Conservation (phyloP, 1,140 invertebrate genomes). For the Drosophila takahashii region DNA sequence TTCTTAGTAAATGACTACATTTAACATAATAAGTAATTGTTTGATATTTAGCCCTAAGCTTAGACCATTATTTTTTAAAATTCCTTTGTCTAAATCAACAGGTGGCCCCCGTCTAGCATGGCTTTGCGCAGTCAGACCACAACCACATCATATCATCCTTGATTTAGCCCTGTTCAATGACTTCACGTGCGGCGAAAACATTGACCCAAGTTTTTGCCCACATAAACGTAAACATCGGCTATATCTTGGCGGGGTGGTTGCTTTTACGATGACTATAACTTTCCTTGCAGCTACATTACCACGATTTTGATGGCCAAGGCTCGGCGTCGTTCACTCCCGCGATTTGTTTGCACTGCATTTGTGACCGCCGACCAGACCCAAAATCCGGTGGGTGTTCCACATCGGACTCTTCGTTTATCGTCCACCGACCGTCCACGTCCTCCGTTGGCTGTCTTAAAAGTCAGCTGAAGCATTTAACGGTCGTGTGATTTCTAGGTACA, state of each 20-base stretch:
- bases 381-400: constrained; percentile 7
- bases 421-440: not conserved
- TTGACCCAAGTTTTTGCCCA: constrained; percentile 57
- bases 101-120: constrained; percentile 16
- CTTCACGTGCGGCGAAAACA: constrained; percentile 58
- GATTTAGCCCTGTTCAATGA: constrained; percentile 35
- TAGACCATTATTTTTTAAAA: not conserved
- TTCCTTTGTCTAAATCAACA: constrained; percentile 27
- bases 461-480: constrained; percentile 61
- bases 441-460: constrained; percentile 24
- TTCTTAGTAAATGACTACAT: too few species aligned
- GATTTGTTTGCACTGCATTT: constrained; percentile 75
- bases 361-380: constrained; percentile 17
- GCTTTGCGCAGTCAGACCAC: not conserved
- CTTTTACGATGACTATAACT: constrained; percentile 68
- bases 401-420: constrained; percentile 6
- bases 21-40: too few species aligned
- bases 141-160: constrained; percentile 3
- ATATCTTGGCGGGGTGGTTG: constrained; percentile 9
- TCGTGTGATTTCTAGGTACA: constrained; percentile 51
- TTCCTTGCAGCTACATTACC: constrained; percentile 47
- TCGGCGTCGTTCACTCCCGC: constrained; percentile 36
- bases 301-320: constrained; percentile 63
- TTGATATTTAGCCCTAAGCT: not conserved
- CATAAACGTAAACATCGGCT: constrained; percentile 36